These are phyloP conservation scores for Delia radicum DNA, from an alignment of 1,140 invertebrate genomes.

Conservation along the genomic window DNA sequence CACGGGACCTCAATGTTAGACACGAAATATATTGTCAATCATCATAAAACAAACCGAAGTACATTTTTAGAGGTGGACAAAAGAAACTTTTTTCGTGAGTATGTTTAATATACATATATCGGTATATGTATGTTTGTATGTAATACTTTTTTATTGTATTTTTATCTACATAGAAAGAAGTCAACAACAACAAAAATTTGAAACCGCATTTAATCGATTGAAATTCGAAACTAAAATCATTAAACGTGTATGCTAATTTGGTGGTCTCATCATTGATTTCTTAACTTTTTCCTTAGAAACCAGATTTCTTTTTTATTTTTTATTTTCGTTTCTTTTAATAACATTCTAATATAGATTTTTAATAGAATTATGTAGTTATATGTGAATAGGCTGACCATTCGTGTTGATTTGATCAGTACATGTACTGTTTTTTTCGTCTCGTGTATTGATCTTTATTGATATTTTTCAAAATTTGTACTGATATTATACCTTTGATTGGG, in stretches of 20 bases:
- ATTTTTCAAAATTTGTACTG: no score
- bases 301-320: constrained; percentile 1
- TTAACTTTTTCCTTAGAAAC: constrained; percentile 1
- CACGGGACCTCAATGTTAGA: no score
- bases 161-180: neutral
- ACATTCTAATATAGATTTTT: neutral
- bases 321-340: neutral
- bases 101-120: neutral
- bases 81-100: no score
- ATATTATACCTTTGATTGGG: no score
- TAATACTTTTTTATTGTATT: neutral
- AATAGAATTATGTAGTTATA: no score
- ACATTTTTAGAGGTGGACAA: no score
- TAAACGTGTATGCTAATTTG: neutral
- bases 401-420: no score
- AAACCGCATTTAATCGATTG: neutral
- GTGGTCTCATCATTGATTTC: neutral
- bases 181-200: neutral
- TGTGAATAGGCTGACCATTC: no score
- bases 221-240: neutral
- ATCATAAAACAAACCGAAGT: no score
- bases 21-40: no score
- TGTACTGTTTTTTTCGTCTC: no score
- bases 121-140: neutral
- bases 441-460: no score